A percentile compares a stretch with the other conserved stretches of the same genome.
Conservation (phyloP, 2,113 vertebrate genomes). For the Anoplopoma fimbria region DNA sequence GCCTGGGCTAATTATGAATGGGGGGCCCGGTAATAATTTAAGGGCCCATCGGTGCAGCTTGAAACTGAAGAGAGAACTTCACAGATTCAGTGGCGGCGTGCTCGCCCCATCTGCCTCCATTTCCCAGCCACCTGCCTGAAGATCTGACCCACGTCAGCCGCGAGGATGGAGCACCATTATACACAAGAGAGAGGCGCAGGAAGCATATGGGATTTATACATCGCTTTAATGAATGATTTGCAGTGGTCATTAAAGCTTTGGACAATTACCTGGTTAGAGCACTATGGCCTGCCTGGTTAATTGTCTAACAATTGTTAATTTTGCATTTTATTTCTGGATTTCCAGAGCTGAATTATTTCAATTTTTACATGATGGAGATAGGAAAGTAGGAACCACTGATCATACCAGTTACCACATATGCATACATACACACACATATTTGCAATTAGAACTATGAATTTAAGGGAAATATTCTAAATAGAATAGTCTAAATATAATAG, state of each 20-base stretch:
- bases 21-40: conserved; percentile 83
- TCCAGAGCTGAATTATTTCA: neutral
- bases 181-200: conserved; percentile 66
- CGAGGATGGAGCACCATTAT: conserved; percentile 67
- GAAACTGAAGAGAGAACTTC: conserved; percentile 80
- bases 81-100: conserved; percentile 73
- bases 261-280: conserved; percentile 64
- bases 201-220: conserved; percentile 76
- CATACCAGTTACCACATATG: neutral
- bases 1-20: conserved; percentile 84
- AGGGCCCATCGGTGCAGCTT: conserved; percentile 82
- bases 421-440: neutral
- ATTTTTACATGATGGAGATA: neutral
- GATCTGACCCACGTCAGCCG: conserved; percentile 77
- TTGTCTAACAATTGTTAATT: conserved; percentile 42
- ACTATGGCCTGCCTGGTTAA: conserved; percentile 49
- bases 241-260: conserved; percentile 63
- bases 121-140: conserved; percentile 80
- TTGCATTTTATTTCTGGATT: conserved; percentile 27
- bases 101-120: conserved; percentile 79
- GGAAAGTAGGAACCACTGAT: neutral
- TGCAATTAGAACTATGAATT: neutral
- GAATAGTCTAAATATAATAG: neutral
- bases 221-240: conserved; percentile 67
- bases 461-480: neutral